phyloP scores from a whole-genome alignment of 2,888 invertebrate species.

The Nomada lathburiana region DNA sequence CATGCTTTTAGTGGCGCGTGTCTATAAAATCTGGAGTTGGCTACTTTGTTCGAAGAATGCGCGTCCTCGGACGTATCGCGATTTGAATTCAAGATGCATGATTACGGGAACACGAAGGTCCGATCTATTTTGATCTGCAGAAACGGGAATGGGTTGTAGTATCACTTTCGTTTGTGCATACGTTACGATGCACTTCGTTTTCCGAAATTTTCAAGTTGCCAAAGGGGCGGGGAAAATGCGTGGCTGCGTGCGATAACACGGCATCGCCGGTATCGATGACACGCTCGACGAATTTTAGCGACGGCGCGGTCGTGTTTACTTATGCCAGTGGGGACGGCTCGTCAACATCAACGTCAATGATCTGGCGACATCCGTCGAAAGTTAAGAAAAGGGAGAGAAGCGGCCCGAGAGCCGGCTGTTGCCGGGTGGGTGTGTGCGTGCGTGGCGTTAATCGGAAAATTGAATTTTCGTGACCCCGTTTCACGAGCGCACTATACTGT shows the following conservation, averaged over 20 bases:
- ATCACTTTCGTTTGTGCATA: slow-evolving; percentile 18
- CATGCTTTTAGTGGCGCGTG: not conserved
- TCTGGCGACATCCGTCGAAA: slow-evolving; percentile 25
- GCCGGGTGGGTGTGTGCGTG: slow-evolving; percentile 64
- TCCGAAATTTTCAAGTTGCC: slow-evolving; percentile 3
- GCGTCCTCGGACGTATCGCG: too few species aligned
- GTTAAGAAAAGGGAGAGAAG: slow-evolving; percentile 3
- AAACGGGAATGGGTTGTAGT: not conserved
- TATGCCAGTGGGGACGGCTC: not conserved
- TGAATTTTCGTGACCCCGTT: slow-evolving; percentile 84
- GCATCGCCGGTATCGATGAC: slow-evolving; percentile 46
- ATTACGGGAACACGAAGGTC: not conserved
- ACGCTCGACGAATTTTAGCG: slow-evolving; percentile 41
- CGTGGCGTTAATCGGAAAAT: slow-evolving; percentile 81
- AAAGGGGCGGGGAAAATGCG: slow-evolving; percentile 47
- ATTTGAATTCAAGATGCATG: too few species aligned
- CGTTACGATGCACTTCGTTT: not conserved
- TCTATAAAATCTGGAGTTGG: not conserved
- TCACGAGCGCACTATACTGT: slow-evolving; percentile 76
- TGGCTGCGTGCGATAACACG: slow-evolving; percentile 51
- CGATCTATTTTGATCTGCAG: not conserved
- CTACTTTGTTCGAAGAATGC: too few species aligned
- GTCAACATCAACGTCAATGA: not conserved
- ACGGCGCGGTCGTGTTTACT: slow-evolving; percentile 18
- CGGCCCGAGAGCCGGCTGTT: slow-evolving; percentile 37